Conservation (phyloP, 2,888 invertebrate species). For the Ectemnius cavifrons region DNA sequence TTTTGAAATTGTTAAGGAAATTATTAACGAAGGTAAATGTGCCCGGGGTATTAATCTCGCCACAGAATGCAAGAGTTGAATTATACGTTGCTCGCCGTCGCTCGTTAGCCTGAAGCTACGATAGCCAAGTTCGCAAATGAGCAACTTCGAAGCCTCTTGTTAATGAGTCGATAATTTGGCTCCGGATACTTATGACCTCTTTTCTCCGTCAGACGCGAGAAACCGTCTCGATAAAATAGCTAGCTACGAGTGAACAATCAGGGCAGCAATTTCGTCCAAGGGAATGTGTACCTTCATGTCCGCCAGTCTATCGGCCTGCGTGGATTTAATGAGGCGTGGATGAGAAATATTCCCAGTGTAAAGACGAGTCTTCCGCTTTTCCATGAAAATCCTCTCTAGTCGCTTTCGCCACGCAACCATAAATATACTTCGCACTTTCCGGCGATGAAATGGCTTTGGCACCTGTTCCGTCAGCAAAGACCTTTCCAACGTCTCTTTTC, state of each 20-base stretch:
- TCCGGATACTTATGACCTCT: conserved; percentile 32
- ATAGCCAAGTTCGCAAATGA: conserved; percentile 15
- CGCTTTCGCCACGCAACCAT: too few species aligned
- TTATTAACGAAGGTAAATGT: background rate
- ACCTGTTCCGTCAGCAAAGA: background rate
- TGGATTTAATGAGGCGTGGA: conserved; percentile 48
- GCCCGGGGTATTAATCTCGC: background rate
- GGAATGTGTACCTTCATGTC: background rate
- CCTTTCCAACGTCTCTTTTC: too few species aligned
- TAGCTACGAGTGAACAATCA: conserved; percentile 22
- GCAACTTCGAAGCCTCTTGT: conserved; percentile 22
- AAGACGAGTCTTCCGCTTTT: conserved; percentile 20
- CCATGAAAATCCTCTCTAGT: background rate
- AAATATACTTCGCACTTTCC: too few species aligned
- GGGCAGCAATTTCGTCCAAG: background rate
- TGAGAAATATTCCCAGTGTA: conserved; percentile 29
- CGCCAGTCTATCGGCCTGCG: conserved; percentile 22
- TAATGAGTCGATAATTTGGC: conserved; percentile 45
- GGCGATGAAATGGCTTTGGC: conserved; percentile 18
- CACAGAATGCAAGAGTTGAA: background rate
- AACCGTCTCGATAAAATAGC: background rate
- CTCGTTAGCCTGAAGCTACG: conserved; percentile 20
- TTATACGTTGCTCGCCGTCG: background rate
- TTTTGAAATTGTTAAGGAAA: too few species aligned
- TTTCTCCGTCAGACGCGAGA: background rate